These are phyloP conservation scores for Laspeyria flexula DNA, from an alignment of 2,888 invertebrate species.

Conservation along the genomic window DNA sequence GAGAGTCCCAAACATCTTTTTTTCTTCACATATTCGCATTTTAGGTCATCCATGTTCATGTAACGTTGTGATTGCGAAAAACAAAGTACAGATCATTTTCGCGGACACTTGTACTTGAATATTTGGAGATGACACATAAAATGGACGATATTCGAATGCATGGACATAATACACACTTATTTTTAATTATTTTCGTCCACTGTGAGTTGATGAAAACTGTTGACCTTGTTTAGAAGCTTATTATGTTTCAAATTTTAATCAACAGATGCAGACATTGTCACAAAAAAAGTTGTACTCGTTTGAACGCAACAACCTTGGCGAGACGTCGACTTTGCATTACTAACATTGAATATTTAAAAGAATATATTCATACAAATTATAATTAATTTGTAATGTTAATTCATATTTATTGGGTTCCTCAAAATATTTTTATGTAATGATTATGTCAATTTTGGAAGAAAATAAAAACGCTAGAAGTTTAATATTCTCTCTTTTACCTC, in stretches of 20 bases:
- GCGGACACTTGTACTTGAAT: slow-evolving; percentile 78
- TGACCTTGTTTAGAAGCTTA: slow-evolving; percentile 87
- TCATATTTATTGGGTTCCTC: not conserved
- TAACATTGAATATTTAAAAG: slow-evolving; percentile 2
- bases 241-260: slow-evolving; percentile 86
- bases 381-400: not conserved
- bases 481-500: slow-evolving; percentile 40
- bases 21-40: slow-evolving; percentile 86
- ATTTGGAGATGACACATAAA: slow-evolving; percentile 64
- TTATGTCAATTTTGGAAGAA: not conserved
- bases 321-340: slow-evolving; percentile 41
- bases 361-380: not conserved
- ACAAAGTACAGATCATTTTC: slow-evolving; percentile 84
- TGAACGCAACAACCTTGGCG: slow-evolving; percentile 63
- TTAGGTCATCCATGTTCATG: slow-evolving; percentile 87
- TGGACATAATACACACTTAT: slow-evolving; percentile 73
- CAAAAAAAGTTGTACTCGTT: slow-evolving; percentile 76
- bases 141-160: slow-evolving; percentile 65
- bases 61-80: slow-evolving; percentile 87
- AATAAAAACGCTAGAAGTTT: not conserved
- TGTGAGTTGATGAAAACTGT: slow-evolving; percentile 84
- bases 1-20: slow-evolving; percentile 82
- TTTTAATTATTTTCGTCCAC: slow-evolving; percentile 81
- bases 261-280: slow-evolving; percentile 86
- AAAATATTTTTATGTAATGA: not conserved